Base-by-base conservation (phyloP, 2,113 vertebrate species). In the Acrocephalus kingi region DNA sequence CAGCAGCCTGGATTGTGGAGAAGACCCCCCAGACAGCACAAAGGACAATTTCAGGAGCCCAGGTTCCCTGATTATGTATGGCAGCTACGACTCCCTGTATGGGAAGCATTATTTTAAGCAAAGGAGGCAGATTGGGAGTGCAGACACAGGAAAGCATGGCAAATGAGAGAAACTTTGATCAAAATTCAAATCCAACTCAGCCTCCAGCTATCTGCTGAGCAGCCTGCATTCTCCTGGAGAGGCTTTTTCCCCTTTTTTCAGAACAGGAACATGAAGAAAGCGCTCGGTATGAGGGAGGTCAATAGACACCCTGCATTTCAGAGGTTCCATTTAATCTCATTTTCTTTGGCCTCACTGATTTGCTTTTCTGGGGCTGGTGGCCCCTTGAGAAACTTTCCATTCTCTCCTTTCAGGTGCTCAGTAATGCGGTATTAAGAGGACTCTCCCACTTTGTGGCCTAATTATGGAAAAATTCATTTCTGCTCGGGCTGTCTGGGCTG, bases 101-200 rank as follows among this genome's bases (percentile, higher is more conserved):
- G 83, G 90, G 83, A 80, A 94, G 72, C 63, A 63, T 94, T 94
- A 88, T 96, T 96, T 88, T 94, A 93, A 92, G 92, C 39, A 79
- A 25, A 73, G 84, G 78, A 86, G 73, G 86, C 92, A 96, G 95
- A 77, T 71, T 97, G 88, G 95, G 88, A 93, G 59, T 69, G 92
- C 94, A 96, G 94, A 35, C 92, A 71, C 64, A 80, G 88, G 69
- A 71, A 93, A 93, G 92, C 95, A 93, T 94, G 83, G 86, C 88
- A 96, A 95, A 95, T 93, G 95, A 92, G 95, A 66, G 92, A 51
- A 95, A 93, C 95, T 95, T 96, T 88, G 90, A 94, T 96, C 94
- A 92, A 88, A 93, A 96, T 95, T 96, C 95, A 93, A 92, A 95
- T 95, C 90, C 92, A 93, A 31, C 75, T 51, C 86, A 86, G 90